phyloP scores from a whole-genome alignment of 2,797 vertebrate genomes.

The Remorina albescens region DNA sequence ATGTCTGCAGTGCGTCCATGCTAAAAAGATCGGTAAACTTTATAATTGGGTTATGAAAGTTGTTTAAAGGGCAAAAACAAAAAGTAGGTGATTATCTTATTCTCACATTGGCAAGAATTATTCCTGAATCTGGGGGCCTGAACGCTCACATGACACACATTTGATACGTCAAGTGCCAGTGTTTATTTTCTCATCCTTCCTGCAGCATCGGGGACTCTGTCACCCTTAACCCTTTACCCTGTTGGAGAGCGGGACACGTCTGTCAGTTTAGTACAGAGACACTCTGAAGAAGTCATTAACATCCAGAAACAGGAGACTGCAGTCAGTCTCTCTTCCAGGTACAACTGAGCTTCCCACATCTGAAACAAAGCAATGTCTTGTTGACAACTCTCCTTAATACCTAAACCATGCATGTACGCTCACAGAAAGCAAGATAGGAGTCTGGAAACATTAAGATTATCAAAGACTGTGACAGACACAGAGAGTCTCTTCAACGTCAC shows the following conservation, averaged over 20 bases:
- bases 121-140: not conserved
- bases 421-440: constrained; percentile 29
- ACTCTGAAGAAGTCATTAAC: constrained; percentile 48
- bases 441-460: constrained; percentile 33
- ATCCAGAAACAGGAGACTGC: constrained; percentile 29
- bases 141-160: constrained; percentile 31
- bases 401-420: constrained; percentile 7
- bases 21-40: no score
- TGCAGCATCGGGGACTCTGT: constrained; percentile 27
- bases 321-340: constrained; percentile 27
- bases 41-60: not conserved
- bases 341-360: constrained; percentile 34
- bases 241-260: constrained; percentile 25
- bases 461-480: constrained; percentile 18
- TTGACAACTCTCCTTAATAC: constrained; percentile 16
- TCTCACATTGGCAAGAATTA: not conserved
- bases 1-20: not conserved
- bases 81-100: not conserved
- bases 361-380: constrained; percentile 59
- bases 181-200: constrained; percentile 53
- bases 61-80: not conserved
- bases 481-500: constrained; percentile 37
- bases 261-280: constrained; percentile 22
- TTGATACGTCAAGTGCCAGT: constrained; percentile 20
- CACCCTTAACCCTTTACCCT: constrained; percentile 41